phyloP scores from a whole-genome alignment of 1,140 invertebrate species.

The Drosophila rufa region DNA sequence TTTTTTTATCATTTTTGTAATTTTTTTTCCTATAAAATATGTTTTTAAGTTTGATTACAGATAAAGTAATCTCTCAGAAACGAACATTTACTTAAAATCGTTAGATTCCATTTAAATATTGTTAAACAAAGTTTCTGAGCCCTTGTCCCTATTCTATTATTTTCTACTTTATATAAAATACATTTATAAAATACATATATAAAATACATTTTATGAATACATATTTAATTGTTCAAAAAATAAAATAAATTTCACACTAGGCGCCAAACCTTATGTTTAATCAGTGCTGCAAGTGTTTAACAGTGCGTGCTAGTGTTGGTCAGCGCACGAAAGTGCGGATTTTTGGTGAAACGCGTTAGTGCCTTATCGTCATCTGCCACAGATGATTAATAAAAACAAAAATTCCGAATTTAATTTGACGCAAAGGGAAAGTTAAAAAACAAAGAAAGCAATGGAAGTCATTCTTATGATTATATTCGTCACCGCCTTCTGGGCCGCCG shows the following conservation, averaged over 20 bases:
- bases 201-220: too few species aligned
- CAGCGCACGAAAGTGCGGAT: neutral
- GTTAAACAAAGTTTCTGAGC: too few species aligned
- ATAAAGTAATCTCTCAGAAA: too few species aligned
- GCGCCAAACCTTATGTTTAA: slow-evolving; percentile 24
- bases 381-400: slow-evolving; percentile 42
- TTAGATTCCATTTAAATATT: too few species aligned
- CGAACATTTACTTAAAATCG: too few species aligned
- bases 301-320: slow-evolving; percentile 13
- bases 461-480: slow-evolving; percentile 91
- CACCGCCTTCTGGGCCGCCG: slow-evolving; percentile 92
- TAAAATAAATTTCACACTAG: neutral
- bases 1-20: too few species aligned
- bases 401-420: slow-evolving; percentile 30
- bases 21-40: too few species aligned
- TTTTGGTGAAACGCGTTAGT: slow-evolving; percentile 24
- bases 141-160: too few species aligned
- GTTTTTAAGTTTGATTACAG: too few species aligned
- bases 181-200: too few species aligned
- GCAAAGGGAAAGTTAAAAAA: slow-evolving; percentile 25
- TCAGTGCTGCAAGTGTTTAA: slow-evolving; percentile 12
- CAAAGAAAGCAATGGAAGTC: slow-evolving; percentile 14
- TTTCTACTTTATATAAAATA: too few species aligned
- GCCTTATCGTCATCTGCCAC: slow-evolving; percentile 1
- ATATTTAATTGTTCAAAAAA: neutral